Evolutionary conservation across 2,113 vertebrate genomes (phyloP).

Genomic region (Pogona vitticeps): DNA sequence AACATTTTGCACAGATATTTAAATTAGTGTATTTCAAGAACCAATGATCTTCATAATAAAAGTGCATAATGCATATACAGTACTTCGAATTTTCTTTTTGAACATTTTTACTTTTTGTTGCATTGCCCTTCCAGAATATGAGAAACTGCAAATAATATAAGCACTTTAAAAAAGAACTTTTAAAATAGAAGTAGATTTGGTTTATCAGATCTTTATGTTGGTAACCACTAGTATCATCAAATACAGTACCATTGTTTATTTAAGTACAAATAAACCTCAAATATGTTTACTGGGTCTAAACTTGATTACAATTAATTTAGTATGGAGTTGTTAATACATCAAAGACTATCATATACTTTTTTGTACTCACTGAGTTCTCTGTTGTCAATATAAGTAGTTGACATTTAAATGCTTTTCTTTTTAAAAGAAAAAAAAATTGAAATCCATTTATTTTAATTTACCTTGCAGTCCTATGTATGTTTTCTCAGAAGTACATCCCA

Average conservation of each 20-base stretch:
- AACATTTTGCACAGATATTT: too few relatives aligned
- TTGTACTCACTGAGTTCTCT: background rate
- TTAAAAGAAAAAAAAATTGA: background rate
- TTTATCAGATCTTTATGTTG: background rate
- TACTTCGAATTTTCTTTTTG: too few relatives aligned
- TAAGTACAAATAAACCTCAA: background rate
- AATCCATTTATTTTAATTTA: fast-evolving
- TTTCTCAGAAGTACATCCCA: background rate
- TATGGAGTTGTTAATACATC: background rate
- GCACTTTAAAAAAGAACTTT: background rate
- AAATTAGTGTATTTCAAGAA: too few relatives aligned
- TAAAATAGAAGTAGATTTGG: background rate
- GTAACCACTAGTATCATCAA: background rate
- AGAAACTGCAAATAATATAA: background rate
- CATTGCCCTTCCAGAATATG: background rate
- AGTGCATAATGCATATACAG: too few relatives aligned
- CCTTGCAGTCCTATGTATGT: background rate
- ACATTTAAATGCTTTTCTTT: background rate
- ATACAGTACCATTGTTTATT: background rate
- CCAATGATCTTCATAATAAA: too few relatives aligned
- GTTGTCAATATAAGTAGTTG: too few relatives aligned
- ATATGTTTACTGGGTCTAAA: background rate
- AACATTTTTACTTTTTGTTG: too few relatives aligned
- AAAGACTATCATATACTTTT: background rate
- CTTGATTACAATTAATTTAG: background rate